Conservation (phyloP, 1,140 invertebrate species). For the Cydia pomonella region DNA sequence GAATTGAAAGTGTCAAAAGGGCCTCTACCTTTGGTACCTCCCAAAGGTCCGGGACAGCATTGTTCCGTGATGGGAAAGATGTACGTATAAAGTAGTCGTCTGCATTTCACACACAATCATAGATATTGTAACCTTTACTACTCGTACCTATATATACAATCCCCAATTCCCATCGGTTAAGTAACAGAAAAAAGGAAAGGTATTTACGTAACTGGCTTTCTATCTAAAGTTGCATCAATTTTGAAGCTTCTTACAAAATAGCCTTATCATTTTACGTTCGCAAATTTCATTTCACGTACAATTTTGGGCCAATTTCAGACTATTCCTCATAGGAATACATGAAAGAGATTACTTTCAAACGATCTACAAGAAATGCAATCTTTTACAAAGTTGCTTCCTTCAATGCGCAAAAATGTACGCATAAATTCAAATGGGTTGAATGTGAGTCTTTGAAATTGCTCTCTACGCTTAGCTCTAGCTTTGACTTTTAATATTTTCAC, state of each 20-base stretch:
- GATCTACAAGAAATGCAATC: background rate
- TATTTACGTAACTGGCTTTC: no score
- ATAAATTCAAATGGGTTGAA: conserved; percentile 3
- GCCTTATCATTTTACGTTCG: background rate
- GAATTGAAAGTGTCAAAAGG: no score
- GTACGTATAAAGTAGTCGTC: no score
- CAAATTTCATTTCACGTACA: background rate
- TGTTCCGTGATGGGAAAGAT: no score
- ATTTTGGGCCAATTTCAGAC: background rate
- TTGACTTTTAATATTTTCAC: conserved; percentile 3
- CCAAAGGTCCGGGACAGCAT: no score
- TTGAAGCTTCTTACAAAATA: background rate
- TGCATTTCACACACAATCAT: no score
- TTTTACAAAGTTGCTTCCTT: conserved; percentile 1
- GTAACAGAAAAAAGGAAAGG: no score
- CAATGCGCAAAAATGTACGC: conserved; percentile 4
- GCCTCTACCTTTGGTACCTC: no score
- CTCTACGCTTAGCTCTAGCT: background rate
- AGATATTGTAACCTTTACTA: no score
- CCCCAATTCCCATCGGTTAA: no score
- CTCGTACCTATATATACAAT: no score
- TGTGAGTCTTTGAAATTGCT: background rate
- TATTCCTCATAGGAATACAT: background rate
- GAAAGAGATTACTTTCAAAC: conserved; percentile 6
- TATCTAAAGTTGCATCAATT: background rate